Percentiles rank a stretch among this genome's conserved stretches.
These are phyloP conservation scores for Dinocampus coccinellae DNA, from an alignment of 2,888 invertebrate species.

Conservation along the genomic window DNA sequence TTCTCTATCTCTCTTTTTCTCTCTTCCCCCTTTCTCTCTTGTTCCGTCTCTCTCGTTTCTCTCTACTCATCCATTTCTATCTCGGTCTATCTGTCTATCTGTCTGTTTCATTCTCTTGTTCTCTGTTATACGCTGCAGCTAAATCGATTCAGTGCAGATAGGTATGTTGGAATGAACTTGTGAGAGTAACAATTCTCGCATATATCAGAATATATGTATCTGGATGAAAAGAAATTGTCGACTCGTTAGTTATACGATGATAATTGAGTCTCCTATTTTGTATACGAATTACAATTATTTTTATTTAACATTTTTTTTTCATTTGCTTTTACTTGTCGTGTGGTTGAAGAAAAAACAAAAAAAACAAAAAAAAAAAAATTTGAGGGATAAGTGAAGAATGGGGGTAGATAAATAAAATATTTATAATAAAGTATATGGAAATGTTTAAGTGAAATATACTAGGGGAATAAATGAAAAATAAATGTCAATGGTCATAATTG, in stretches of 20 bases:
- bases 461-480: background rate
- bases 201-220: background rate
- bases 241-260: conserved; percentile 61
- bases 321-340: background rate
- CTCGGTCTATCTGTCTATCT: too few species aligned
- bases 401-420: background rate
- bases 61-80: too few species aligned
- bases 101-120: too few species aligned
- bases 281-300: conserved; percentile 40
- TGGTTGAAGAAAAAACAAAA: background rate
- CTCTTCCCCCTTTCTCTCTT: too few species aligned
- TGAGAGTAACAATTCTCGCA: conserved; percentile 38
- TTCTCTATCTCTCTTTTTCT: conserved; percentile 12
- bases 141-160: conserved; percentile 61
- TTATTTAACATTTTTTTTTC: background rate
- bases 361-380: background rate
- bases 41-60: too few species aligned
- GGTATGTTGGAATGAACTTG: conserved; percentile 43
- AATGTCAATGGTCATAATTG: background rate
- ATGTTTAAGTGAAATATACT: background rate
- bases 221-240: conserved; percentile 42
- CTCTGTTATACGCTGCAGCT: conserved; percentile 41
- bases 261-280: conserved; percentile 49
- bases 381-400: background rate
- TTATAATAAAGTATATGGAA: background rate